Base-by-base conservation (phyloP, 2,113 vertebrate genomes). In the Tetrax tetrax region DNA sequence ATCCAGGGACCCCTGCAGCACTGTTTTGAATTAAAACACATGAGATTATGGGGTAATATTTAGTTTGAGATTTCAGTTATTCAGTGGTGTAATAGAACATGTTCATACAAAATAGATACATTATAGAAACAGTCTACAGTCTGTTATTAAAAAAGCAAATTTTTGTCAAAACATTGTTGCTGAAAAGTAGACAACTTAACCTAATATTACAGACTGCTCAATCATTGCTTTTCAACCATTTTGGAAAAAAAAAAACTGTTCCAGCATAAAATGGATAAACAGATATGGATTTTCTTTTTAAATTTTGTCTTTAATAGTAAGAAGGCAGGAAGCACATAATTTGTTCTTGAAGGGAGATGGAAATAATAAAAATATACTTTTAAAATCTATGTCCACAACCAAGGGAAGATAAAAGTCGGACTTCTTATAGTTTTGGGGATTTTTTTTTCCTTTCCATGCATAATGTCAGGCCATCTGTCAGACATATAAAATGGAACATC, bases 401-500 rank as follows among this genome's bases (percentile, higher is more conserved):
- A 17, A 85, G 54, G 38, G 28, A 93, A 51, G 57, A 85, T 91
- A 79, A 91, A 92, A 97, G 37, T 68, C 22, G 68, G 25, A 81
- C 14, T 83, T 17, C 14, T 83, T 17, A 51, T 8, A 10, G 21
- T 54, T 94, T 64, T 20, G 20, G 16, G 35, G 28, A 4, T 27
- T 21, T 87, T 90, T 94, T 82, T 78, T 63, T 68, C 5, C 57
- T 65, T 56, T n/a, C 25, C 11, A 75, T 14, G 31, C 61, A 50
- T 79, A 95, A 90, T 61, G 14, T 75, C 45, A 86, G 5, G 45
- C 28, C 64, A 87, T 81, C 78, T 93, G 68, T 87, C 71, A 95
- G 56, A 94, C 17, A 66, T 48, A 84, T 14, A 85, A 95, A 93
- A 54, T 54, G 6, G 10, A 87, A 93, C 87, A 88, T 94, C 92